phyloP scores from a whole-genome alignment of 1,140 invertebrate species.

The Cherax destructor region DNA sequence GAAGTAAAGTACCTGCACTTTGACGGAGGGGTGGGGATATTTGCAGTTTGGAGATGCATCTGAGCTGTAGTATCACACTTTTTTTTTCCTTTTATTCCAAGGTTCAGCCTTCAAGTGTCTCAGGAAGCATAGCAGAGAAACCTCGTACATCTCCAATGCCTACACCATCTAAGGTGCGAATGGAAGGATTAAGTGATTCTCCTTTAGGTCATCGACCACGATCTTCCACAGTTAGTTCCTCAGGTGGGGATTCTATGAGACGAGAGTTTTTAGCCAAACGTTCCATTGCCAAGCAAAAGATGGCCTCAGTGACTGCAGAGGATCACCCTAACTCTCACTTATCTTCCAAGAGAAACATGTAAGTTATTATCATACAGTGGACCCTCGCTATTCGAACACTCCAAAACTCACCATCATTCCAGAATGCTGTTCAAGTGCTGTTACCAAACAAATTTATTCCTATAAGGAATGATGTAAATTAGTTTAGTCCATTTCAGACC shows the following conservation, averaged over 20 bases:
- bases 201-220: conserved; percentile 59
- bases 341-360: conserved; percentile 64
- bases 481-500: too few species aligned
- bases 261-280: conserved; percentile 75
- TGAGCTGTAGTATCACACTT: neutral
- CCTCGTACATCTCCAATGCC: conserved; percentile 12
- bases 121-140: conserved; percentile 16
- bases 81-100: neutral
- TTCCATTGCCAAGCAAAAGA: conserved; percentile 72
- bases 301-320: conserved; percentile 3
- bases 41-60: too few species aligned
- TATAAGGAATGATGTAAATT: too few species aligned
- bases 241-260: conserved; percentile 72
- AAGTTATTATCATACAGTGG: conserved; percentile 8
- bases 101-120: neutral
- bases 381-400: too few species aligned
- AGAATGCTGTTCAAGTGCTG: too few species aligned
- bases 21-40: too few species aligned
- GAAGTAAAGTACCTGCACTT: too few species aligned
- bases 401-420: too few species aligned
- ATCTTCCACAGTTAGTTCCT: conserved; percentile 60
- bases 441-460: too few species aligned
- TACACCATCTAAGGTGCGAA: conserved; percentile 44
- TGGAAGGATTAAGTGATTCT: conserved; percentile 67
- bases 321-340: conserved; percentile 11